A percentile compares a stretch with the other conserved stretches of the same genome.
Conservation (phyloP, 2,113 vertebrate species). For the Siphamia tubifer region DNA sequence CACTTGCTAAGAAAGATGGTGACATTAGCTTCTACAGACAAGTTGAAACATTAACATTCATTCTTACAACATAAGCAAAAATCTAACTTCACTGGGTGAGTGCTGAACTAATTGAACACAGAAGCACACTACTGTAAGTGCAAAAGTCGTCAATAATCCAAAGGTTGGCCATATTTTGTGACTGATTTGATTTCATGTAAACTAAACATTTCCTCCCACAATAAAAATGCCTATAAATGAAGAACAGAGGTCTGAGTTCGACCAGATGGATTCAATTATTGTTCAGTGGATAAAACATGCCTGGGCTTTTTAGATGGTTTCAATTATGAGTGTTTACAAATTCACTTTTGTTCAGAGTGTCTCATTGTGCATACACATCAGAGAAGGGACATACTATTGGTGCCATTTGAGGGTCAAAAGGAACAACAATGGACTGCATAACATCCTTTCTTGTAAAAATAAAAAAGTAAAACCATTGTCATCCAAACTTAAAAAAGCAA, state of each 20-base stretch:
- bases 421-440: no score
- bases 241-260: not conserved
- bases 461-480: not conserved
- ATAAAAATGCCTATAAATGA: not conserved
- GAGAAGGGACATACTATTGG: not conserved
- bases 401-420: no score
- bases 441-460: not conserved
- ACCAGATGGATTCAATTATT: constrained; percentile 15
- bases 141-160: not conserved
- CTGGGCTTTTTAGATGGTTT: constrained; percentile 8
- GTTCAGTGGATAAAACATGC: not conserved
- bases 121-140: no score
- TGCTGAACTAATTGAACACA: no score
- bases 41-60: no score
- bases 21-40: no score
- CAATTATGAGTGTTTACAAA: constrained; percentile 1
- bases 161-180: not conserved
- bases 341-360: not conserved
- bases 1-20: no score
- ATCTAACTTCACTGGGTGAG: no score
- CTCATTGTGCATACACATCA: not conserved
- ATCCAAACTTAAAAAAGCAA: constrained; percentile 16
- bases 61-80: no score
- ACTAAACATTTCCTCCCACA: not conserved
- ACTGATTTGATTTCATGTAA: not conserved